Evolutionary conservation across 2,797 vertebrate genomes (phyloP).

Genomic region (Caiman crocodilus): DNA sequence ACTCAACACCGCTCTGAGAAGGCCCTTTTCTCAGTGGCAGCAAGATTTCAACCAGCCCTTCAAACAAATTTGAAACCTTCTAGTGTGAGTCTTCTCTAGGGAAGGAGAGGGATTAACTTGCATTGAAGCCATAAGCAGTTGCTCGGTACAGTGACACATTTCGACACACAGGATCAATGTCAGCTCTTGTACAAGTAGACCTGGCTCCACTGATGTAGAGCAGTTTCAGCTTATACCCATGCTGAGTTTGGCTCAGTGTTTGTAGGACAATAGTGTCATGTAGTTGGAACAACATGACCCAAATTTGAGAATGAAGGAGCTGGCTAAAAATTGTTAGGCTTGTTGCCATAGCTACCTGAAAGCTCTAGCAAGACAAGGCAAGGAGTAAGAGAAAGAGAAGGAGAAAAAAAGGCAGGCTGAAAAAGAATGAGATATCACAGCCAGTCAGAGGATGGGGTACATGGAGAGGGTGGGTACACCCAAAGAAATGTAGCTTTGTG

Average conservation of each 20-base stretch:
- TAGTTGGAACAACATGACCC: slow-evolving; percentile 24
- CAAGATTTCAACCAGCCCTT: not conserved
- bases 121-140: not conserved
- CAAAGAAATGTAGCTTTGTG: not conserved
- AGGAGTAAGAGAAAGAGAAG: not conserved
- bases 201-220: rapidly evolving
- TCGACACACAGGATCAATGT: not conserved
- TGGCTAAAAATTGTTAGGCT: not conserved
- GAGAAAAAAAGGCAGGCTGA: not conserved
- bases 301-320: not conserved
- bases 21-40: not conserved
- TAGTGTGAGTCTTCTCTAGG: not conserved
- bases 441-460: not conserved
- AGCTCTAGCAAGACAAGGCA: not conserved
- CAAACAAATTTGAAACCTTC: not conserved
- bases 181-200: not conserved
- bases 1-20: not conserved
- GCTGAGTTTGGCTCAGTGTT: not conserved
- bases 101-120: not conserved
- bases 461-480: rapidly evolving
- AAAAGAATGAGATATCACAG: not conserved
- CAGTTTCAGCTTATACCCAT: not conserved
- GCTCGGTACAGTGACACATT: not conserved
- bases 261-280: not conserved
- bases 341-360: slow-evolving; percentile 55